Percentiles rank a stretch among this genome's conserved stretches.
Conservation (phyloP, 2,113 vertebrate species). For the Probosciger aterrimus region DNA sequence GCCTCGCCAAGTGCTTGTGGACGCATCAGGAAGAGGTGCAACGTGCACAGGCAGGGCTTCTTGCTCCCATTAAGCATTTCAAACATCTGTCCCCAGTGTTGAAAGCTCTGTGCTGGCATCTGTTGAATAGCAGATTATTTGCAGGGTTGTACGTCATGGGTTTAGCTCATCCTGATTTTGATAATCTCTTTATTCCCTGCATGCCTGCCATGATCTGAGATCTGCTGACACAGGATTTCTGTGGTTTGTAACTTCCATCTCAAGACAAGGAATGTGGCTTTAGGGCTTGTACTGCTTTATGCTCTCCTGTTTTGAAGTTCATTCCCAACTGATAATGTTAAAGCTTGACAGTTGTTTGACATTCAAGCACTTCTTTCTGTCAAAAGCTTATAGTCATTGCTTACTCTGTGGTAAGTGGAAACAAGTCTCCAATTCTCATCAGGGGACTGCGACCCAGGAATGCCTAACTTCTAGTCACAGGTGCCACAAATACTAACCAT, state of each 20-base stretch:
- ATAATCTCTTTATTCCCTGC: slow-evolving; percentile 28
- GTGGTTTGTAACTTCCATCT: not conserved
- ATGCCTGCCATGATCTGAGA: not conserved
- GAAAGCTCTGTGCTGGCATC: slow-evolving; percentile 10
- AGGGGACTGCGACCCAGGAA: not conserved
- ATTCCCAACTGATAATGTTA: not conserved
- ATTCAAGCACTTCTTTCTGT: not conserved
- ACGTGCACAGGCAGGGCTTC: not conserved
- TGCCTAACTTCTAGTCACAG: not conserved
- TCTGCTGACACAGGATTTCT: slow-evolving; percentile 12
- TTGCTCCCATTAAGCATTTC: not conserved
- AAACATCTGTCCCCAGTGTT: not conserved
- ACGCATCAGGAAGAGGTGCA: not conserved
- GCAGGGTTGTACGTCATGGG: not conserved
- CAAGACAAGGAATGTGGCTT: not conserved
- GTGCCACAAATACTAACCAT: not conserved
- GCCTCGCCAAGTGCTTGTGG: not conserved
- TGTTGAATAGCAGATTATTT: not conserved
- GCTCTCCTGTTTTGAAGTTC: not conserved
- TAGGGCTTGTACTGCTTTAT: not conserved
- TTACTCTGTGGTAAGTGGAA: not conserved
- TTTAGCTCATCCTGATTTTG: not conserved
- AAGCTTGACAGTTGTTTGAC: not conserved
- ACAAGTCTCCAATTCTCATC: not conserved
- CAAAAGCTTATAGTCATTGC: not conserved